phyloP scores from a whole-genome alignment of 1,140 invertebrate genomes.

The Euura lappo region DNA sequence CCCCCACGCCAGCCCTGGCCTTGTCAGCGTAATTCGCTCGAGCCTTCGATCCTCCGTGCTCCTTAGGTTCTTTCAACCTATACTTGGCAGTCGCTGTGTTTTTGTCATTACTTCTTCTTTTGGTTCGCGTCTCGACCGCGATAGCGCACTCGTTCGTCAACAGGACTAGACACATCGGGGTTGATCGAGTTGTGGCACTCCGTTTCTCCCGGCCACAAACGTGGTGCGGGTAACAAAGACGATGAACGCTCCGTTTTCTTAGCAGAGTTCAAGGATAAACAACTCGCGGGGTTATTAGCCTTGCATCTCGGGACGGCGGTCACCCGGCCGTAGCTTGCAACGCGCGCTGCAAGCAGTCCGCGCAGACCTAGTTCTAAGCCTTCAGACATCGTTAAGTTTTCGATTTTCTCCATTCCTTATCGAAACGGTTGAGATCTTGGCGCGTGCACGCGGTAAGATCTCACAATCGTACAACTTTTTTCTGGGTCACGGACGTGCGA shows the following conservation, averaged over 20 bases:
- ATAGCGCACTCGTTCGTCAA: too few relatives aligned
- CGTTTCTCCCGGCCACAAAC: not conserved
- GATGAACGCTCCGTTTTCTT: not conserved
- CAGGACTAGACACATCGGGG: too few relatives aligned
- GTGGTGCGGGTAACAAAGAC: not conserved
- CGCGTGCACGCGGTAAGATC: too few relatives aligned
- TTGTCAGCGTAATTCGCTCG: not conserved
- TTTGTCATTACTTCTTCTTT: too few relatives aligned
- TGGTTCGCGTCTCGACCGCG: too few relatives aligned
- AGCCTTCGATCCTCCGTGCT: not conserved
- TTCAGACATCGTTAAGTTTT: too few relatives aligned
- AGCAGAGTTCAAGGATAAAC: not conserved
- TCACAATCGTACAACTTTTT: too few relatives aligned
- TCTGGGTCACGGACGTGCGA: too few relatives aligned
- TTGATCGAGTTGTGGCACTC: too few relatives aligned
- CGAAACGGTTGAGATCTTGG: too few relatives aligned
- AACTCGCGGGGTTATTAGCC: not conserved
- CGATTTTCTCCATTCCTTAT: too few relatives aligned
- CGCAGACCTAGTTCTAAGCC: not conserved
- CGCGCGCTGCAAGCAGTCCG: not conserved
- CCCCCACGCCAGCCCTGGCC: constrained; percentile 5
- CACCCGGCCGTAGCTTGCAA: not conserved
- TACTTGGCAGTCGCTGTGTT: too few relatives aligned
- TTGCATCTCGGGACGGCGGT: not conserved
- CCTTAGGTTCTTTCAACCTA: not conserved